These are phyloP conservation scores for Crax fasciolata DNA, from an alignment of 2,797 vertebrate species.

Conservation along the genomic window DNA sequence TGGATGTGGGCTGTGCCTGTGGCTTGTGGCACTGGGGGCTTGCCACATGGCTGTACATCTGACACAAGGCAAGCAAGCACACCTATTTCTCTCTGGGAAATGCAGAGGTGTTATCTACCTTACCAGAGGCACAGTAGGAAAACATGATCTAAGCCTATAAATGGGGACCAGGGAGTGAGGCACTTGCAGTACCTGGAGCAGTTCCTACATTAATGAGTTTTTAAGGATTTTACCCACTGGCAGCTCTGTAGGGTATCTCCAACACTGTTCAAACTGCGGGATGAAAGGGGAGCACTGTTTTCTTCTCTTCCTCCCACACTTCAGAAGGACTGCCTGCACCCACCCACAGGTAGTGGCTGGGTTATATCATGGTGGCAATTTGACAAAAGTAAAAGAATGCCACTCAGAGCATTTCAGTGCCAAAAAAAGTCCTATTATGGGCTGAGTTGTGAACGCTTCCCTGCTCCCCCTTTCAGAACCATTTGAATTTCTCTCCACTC, in stretches of 20 bases:
- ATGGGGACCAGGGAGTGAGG: background rate
- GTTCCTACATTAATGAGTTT: background rate
- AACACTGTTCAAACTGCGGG: rapidly evolving
- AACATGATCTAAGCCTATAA: background rate
- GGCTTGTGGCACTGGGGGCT: background rate
- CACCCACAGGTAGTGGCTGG: background rate
- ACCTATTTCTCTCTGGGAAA: background rate
- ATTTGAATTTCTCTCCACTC: background rate
- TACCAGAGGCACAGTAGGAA: background rate
- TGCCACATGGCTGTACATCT: background rate
- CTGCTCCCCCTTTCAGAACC: background rate
- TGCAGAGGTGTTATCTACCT: background rate
- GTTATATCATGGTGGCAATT: background rate
- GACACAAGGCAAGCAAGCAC: background rate
- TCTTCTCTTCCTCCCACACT: background rate
- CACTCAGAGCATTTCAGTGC: background rate
- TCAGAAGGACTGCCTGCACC: background rate
- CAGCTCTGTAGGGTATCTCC: rapidly evolving
- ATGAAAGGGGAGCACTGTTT: rapidly evolving
- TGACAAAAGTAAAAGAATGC: background rate
- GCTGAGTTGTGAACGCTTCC: background rate
- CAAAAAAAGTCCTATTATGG: background rate
- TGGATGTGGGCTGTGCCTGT: background rate
- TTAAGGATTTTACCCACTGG: background rate
- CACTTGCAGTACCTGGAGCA: background rate